A percentile compares a stretch with the other conserved stretches of the same genome.
phyloP scores from a whole-genome alignment of 35 echinoderm and acorn worm species.

The Heliocidaris tuberculata region DNA sequence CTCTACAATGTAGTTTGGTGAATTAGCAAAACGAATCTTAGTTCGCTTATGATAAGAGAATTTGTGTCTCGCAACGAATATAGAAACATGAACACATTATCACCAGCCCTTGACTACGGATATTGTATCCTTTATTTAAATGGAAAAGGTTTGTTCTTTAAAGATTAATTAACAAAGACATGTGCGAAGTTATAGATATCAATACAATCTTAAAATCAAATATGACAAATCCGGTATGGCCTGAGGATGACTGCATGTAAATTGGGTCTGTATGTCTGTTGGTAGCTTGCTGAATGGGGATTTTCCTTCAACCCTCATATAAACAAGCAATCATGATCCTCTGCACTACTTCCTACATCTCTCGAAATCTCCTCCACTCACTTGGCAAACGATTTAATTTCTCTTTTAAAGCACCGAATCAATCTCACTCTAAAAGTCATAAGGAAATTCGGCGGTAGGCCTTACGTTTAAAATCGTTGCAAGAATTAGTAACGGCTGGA shows the following conservation, averaged over 20 bases:
- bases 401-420: background rate
- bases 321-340: constrained; percentile 40
- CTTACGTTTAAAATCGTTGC: background rate
- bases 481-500: background rate
- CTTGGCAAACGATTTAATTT: background rate
- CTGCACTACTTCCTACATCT: background rate
- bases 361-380: background rate
- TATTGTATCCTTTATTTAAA: too few species aligned
- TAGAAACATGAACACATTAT: too few species aligned
- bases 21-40: too few species aligned
- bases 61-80: too few species aligned
- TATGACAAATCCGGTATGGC: background rate
- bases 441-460: background rate
- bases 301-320: constrained; percentile 21
- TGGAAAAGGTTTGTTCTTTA: too few species aligned
- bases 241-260: background rate
- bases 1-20: too few species aligned
- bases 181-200: too few species aligned
- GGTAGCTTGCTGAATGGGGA: background rate
- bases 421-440: background rate
- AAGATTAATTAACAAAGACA: too few species aligned
- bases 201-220: too few species aligned
- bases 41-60: too few species aligned
- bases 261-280: background rate
- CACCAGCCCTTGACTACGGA: too few species aligned